Conservation (phyloP, 2,113 vertebrate genomes). For the Siphamia tubifer region DNA sequence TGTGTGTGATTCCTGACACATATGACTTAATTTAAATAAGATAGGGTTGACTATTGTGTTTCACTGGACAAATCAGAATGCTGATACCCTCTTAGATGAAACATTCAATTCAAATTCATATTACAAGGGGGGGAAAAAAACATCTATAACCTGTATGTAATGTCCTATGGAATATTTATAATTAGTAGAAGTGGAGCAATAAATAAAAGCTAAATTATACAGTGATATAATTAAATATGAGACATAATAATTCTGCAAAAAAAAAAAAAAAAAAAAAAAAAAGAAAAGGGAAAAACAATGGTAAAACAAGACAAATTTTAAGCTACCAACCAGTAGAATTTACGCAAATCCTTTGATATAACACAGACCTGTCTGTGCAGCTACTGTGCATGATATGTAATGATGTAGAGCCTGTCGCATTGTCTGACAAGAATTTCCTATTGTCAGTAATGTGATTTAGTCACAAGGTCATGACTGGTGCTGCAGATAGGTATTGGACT, state of each 20-base stretch:
- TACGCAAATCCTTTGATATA: not conserved
- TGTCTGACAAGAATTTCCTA: conserved; percentile 2
- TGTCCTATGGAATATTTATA: not conserved
- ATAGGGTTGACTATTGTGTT: conserved; percentile 45
- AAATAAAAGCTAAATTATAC: too few relatives aligned
- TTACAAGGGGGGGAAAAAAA: not conserved
- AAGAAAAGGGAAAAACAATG: too few relatives aligned
- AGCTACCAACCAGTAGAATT: too few relatives aligned
- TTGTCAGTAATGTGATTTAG: not conserved
- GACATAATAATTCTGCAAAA: too few relatives aligned
- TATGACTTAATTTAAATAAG: conserved; percentile 46
- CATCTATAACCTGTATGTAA: not conserved
- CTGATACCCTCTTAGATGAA: conserved; percentile 20
- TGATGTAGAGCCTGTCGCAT: not conserved
- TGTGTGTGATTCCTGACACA: conserved; percentile 43
- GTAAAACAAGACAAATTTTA: too few relatives aligned
- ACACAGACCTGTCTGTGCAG: not conserved
- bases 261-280: too few relatives aligned
- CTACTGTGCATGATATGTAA: not conserved
- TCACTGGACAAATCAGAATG: conserved; percentile 18
- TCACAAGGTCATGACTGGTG: not conserved
- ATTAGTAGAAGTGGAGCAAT: not conserved
- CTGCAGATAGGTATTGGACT: not conserved
- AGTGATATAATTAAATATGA: too few relatives aligned
- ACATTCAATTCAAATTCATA: conserved; percentile 19